These are phyloP conservation scores for Apteryx mantelli DNA, from an alignment of 2,113 vertebrate species.

Conservation along the genomic window DNA sequence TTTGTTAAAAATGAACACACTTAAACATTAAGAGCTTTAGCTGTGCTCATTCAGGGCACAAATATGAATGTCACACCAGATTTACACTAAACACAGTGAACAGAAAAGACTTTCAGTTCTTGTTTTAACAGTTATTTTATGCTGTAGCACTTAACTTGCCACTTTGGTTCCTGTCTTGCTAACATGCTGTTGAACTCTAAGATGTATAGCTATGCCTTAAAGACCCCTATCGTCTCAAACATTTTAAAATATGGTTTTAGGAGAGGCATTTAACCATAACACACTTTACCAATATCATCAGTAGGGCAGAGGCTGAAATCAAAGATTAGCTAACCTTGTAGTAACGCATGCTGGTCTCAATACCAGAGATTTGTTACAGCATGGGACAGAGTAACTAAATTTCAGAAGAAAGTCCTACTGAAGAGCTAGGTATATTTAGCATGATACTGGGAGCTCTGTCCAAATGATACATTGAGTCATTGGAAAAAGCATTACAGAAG, in stretches of 20 bases:
- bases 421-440: conserved; percentile 26
- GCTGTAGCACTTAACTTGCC: not conserved
- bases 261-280: conserved; percentile 12
- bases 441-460: conserved; percentile 22
- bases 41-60: not conserved
- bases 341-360: not conserved
- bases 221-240: not conserved
- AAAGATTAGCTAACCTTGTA: not conserved
- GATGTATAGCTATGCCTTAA: not conserved
- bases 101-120: not conserved
- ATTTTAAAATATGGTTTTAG: not conserved
- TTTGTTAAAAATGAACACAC: not conserved
- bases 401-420: not conserved
- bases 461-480: conserved; percentile 19
- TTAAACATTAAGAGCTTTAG: not conserved
- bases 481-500: conserved; percentile 2
- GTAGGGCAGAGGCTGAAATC: not conserved
- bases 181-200: not conserved
- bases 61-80: not conserved
- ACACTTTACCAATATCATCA: not conserved
- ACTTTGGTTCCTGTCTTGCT: not conserved
- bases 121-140: not conserved
- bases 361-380: not conserved
- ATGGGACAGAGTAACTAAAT: not conserved
- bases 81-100: not conserved